Evolutionary conservation across 2,113 vertebrate genomes (phyloP).

Genomic region (Limanda limanda): DNA sequence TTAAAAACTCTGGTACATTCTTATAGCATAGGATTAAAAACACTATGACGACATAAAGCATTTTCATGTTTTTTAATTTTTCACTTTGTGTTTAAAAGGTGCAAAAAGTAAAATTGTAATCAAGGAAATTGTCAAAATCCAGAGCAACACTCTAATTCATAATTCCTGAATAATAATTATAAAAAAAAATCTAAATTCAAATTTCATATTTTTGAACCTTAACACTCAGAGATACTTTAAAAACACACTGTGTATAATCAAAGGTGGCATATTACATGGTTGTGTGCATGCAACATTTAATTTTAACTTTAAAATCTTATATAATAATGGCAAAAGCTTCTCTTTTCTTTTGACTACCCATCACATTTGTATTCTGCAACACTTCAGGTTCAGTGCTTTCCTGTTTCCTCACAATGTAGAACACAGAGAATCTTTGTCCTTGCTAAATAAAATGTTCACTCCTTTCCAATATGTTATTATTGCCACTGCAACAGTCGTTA

Average conservation of each 20-base stretch:
- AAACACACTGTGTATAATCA: slow-evolving; percentile 27
- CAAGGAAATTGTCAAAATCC: background rate
- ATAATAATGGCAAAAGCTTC: background rate
- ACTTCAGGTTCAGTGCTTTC: background rate
- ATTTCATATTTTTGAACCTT: background rate
- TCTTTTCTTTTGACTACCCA: no score
- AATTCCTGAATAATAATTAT: background rate
- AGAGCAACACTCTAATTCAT: background rate
- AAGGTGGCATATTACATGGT: background rate
- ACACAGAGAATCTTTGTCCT: background rate
- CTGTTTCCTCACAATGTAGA: background rate
- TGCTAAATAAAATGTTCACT: background rate
- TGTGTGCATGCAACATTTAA: slow-evolving; percentile 1
- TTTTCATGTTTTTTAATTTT: slow-evolving; percentile 45
- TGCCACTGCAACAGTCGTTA: background rate
- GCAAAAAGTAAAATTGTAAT: background rate
- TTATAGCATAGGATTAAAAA: no score
- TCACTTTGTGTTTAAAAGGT: slow-evolving; percentile 46
- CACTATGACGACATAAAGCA: no score
- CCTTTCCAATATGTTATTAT: background rate
- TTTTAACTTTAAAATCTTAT: background rate
- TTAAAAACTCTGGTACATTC: no score
- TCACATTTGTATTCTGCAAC: background rate
- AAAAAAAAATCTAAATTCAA: background rate
- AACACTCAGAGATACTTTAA: background rate